phyloP scores from a whole-genome alignment of 2,888 invertebrate genomes.

The Drosophila hamatofila region DNA sequence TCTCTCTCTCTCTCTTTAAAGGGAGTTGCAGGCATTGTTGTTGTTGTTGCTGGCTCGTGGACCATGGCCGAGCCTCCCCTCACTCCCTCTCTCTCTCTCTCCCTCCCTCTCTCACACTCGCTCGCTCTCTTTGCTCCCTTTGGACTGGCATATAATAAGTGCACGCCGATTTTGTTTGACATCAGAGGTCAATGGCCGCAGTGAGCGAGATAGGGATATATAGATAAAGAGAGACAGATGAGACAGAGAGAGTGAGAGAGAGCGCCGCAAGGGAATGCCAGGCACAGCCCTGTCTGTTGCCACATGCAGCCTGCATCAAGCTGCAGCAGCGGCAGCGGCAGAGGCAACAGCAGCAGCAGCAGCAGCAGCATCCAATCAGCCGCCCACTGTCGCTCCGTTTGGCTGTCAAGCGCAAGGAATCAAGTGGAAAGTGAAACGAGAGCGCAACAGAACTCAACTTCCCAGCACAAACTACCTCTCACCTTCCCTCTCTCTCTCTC shows the following conservation, averaged over 20 bases:
- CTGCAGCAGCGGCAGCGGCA: conserved; percentile 37
- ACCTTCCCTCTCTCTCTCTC: not conserved
- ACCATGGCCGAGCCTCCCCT: conserved; percentile 61
- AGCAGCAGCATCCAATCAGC: conserved; percentile 32
- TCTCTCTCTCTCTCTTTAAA: not conserved
- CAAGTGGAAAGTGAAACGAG: conserved; percentile 80
- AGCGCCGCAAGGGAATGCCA: conserved; percentile 62
- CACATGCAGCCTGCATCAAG: conserved; percentile 64
- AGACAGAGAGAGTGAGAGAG: conserved; percentile 30
- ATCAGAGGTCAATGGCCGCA: conserved; percentile 80
- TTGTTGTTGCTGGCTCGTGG: conserved; percentile 31
- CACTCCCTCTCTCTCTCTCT: no score
- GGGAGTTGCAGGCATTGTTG: conserved; percentile 19
- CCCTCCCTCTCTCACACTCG: not conserved
- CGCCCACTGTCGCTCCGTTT: conserved; percentile 51
- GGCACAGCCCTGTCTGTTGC: conserved; percentile 48
- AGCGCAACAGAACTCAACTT: conserved; percentile 35
- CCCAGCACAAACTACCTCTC: not conserved
- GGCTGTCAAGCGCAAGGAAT: conserved; percentile 79
- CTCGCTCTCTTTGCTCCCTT: not conserved
- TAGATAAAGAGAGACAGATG: not conserved
- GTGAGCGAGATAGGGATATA: conserved; percentile 22
- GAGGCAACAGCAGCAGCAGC: conserved; percentile 30
- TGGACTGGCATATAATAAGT: conserved; percentile 66
- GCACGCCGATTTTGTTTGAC: conserved; percentile 80